These are phyloP conservation scores for Clusia tigrina DNA, from an alignment of 2,888 invertebrate genomes.

Conservation along the genomic window DNA sequence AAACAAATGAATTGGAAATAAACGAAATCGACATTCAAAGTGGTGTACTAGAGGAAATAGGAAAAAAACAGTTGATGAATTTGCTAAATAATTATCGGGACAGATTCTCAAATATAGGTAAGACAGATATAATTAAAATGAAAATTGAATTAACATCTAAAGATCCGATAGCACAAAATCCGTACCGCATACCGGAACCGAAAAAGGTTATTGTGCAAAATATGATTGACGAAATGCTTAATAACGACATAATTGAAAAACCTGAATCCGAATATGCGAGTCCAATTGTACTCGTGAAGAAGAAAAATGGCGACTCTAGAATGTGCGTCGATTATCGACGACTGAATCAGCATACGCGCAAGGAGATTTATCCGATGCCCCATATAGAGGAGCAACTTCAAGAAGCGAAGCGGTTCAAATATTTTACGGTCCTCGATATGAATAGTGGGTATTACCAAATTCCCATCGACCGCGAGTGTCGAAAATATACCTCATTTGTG, in stretches of 20 bases:
- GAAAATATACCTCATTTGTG: slow-evolving; percentile 7
- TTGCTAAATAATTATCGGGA: slow-evolving; percentile 21
- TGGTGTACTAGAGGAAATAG: no score
- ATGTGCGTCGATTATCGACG: slow-evolving; percentile 27
- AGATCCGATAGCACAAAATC: slow-evolving; percentile 19
- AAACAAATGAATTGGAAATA: no score
- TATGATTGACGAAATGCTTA: slow-evolving; percentile 29
- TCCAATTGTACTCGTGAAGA: slow-evolving; percentile 32
- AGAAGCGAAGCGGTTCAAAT: slow-evolving; percentile 18
- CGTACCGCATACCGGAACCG: slow-evolving; percentile 30
- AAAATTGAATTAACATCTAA: slow-evolving; percentile 24
- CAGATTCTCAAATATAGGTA: slow-evolving; percentile 25
- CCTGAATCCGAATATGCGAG: slow-evolving; percentile 32
- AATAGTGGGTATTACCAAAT: slow-evolving; percentile 28
- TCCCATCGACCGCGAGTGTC: slow-evolving; percentile 7
- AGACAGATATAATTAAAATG: slow-evolving; percentile 27
- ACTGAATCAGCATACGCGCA: slow-evolving; percentile 25
- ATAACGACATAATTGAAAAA: slow-evolving; percentile 28
- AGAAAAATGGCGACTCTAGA: slow-evolving; percentile 28
- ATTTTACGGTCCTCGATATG: slow-evolving; percentile 29
- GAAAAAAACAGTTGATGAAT: slow-evolving; percentile 8
- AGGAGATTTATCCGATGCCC: slow-evolving; percentile 30
- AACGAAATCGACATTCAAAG: no score
- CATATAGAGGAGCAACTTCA: slow-evolving; percentile 33
- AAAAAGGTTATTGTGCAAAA: slow-evolving; percentile 22